Evolutionary conservation across 2,797 vertebrate species (phyloP).

Genomic region (Enteromius afrohamiltoni): DNA sequence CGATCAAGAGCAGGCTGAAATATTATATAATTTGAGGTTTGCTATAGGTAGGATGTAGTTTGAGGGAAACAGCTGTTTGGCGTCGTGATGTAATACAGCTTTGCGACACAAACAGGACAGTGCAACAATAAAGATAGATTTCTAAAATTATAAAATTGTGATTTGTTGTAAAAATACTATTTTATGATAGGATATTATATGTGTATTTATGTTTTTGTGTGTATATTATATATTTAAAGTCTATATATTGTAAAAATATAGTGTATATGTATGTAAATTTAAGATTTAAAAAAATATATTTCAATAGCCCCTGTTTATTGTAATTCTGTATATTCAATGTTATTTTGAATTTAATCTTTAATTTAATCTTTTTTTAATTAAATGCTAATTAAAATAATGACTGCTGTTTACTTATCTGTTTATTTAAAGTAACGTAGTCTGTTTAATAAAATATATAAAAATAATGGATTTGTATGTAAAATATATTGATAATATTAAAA

Average conservation of each 20-base stretch:
- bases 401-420: no score
- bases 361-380: not conserved
- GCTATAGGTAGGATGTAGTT: not conserved
- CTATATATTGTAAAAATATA: not conserved
- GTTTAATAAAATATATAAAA: no score
- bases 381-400: not conserved
- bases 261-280: not conserved
- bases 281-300: not conserved
- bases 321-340: not conserved
- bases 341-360: not conserved
- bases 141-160: not conserved
- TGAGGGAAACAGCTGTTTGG: constrained; percentile 55
- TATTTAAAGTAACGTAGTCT: no score
- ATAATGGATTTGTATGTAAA: not conserved
- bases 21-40: constrained; percentile 36
- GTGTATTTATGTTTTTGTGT: not conserved
- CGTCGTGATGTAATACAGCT: constrained; percentile 1
- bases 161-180: not conserved
- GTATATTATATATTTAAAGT: no score
- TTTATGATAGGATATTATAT: not conserved
- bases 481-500: not conserved
- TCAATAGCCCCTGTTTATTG: not conserved
- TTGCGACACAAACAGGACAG: not conserved
- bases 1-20: not conserved
- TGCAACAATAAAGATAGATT: not conserved